phyloP scores from a whole-genome alignment of 2,888 invertebrate species.

The Meloe dianella region DNA sequence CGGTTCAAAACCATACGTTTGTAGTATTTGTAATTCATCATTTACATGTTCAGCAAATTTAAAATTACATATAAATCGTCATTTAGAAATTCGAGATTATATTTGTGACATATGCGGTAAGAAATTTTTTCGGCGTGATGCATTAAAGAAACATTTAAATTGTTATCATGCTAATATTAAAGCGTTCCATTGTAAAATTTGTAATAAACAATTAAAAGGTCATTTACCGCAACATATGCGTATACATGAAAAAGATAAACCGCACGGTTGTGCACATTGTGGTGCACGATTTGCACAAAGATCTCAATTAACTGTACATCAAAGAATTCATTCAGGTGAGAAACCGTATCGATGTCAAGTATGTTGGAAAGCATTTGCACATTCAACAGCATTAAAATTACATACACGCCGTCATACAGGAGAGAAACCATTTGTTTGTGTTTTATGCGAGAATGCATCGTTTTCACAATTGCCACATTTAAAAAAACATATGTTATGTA shows the following conservation, averaged over 20 bases:
- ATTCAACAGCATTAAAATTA: constrained; percentile 83
- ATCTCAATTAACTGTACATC: constrained; percentile 83
- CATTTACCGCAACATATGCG: constrained; percentile 84
- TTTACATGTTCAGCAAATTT: constrained; percentile 73
- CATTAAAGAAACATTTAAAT: constrained; percentile 76
- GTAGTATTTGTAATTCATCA: constrained; percentile 72
- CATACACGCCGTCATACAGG: constrained; percentile 85
- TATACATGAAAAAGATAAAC: constrained; percentile 77
- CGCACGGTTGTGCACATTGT: constrained; percentile 79
- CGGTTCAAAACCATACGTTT: constrained; percentile 73
- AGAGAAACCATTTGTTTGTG: constrained; percentile 80
- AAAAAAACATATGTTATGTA: constrained; percentile 86
- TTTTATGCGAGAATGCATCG: constrained; percentile 71
- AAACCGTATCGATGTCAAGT: constrained; percentile 84
- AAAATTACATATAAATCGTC: constrained; percentile 70
- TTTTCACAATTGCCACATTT: constrained; percentile 86
- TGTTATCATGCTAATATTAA: constrained; percentile 77
- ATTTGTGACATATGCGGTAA: constrained; percentile 83
- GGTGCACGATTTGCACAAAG: constrained; percentile 82
- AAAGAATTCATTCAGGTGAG: constrained; percentile 83
- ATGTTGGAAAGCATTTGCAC: constrained; percentile 79
- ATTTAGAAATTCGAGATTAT: constrained; percentile 76
- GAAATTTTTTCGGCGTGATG: constrained; percentile 75
- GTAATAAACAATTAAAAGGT: constrained; percentile 80
- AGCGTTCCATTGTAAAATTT: constrained; percentile 80